Evolutionary conservation across 1,140 invertebrate species (phyloP).

Genomic region (Drosophila ambigua): DNA sequence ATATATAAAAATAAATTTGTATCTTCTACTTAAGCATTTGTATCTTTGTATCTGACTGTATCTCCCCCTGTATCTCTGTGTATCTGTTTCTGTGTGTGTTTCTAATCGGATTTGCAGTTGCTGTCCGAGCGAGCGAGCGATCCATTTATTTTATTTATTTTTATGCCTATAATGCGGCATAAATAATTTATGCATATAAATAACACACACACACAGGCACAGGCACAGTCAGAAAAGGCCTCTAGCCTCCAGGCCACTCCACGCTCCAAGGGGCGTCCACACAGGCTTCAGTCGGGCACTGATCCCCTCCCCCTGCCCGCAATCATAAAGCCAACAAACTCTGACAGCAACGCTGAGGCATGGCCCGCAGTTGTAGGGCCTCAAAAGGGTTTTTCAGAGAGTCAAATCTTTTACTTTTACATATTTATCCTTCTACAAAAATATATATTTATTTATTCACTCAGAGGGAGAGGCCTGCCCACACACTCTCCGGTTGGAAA

Average conservation of each 20-base stretch:
- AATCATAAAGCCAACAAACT: conserved; percentile 71
- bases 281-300: neutral
- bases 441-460: conserved; percentile 81
- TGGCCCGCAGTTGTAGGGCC: conserved; percentile 3
- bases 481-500: conserved; percentile 67
- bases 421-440: conserved; percentile 74
- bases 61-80: conserved; percentile 1
- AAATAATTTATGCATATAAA: conserved; percentile 82
- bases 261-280: conserved; percentile 47
- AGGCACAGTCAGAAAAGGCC: conserved; percentile 35
- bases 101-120: conserved; percentile 79
- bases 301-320: too few species aligned
- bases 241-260: too few species aligned
- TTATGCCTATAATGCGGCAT: conserved; percentile 80
- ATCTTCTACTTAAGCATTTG: conserved; percentile 47
- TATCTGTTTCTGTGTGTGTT: conserved; percentile 41
- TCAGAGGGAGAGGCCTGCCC: conserved; percentile 21
- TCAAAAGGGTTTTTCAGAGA: conserved; percentile 33
- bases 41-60: neutral
- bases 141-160: conserved; percentile 82
- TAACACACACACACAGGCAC: conserved; percentile 58
- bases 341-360: conserved; percentile 48
- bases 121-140: conserved; percentile 19
- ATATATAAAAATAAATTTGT: conserved; percentile 82
- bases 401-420: conserved; percentile 10